Percentiles rank a stretch among this genome's conserved stretches.
Conservation (phyloP, 2,113 vertebrate species). For the Coregonus clupeaformis region DNA sequence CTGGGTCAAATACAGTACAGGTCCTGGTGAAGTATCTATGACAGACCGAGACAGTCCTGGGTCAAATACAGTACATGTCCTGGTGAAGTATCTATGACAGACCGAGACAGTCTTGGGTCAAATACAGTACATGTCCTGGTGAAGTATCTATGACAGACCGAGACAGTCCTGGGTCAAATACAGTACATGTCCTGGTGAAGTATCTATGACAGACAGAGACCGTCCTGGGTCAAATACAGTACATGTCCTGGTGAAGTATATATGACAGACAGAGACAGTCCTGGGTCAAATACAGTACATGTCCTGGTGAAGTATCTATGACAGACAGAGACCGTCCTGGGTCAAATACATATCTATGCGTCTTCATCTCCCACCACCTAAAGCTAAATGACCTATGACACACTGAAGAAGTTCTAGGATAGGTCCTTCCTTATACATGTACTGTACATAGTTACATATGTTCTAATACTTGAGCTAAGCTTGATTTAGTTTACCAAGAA, state of each 20-base stretch:
- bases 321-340: too few species aligned
- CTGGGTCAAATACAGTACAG: too few species aligned
- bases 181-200: too few species aligned
- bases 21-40: constrained; percentile 95
- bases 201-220: too few species aligned
- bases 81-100: too few species aligned
- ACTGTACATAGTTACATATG: not conserved
- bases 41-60: not conserved
- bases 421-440: constrained; percentile 48
- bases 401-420: not conserved
- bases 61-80: not conserved
- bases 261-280: constrained; percentile 44
- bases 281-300: not conserved
- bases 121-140: constrained; percentile 77
- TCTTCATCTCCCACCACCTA: not conserved
- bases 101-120: too few species aligned
- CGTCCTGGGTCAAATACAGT: too few species aligned
- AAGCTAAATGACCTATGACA: not conserved
- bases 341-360: not conserved
- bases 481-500: too few species aligned
- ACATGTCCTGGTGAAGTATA: constrained; percentile 92
- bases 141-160: constrained; percentile 81
- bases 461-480: not conserved
- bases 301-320: too few species aligned
- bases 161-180: not conserved